A percentile compares a stretch with the other conserved stretches of the same genome.
phyloP scores from a whole-genome alignment of 2,113 vertebrate genomes.

The Rhadina sibilatrix region DNA sequence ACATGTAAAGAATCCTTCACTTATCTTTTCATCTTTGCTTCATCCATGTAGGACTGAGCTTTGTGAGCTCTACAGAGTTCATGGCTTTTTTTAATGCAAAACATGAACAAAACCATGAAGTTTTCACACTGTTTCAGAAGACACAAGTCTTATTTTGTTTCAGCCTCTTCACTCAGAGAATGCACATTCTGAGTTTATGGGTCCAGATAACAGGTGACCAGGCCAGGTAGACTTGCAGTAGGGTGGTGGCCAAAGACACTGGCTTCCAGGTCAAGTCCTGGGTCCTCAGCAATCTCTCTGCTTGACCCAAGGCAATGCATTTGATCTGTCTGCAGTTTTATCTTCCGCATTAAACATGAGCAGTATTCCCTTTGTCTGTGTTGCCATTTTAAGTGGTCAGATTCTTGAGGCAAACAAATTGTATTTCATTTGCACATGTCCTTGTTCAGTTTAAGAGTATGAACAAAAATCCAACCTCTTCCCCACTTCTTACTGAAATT shows the following conservation, averaged over 20 bases:
- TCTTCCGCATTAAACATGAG: not conserved
- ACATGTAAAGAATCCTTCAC: not conserved
- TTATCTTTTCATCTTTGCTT: not conserved
- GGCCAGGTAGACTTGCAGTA: not conserved
- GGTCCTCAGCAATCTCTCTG: not conserved
- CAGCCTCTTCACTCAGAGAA: not conserved
- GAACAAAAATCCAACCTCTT: not conserved
- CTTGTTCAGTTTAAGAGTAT: not conserved
- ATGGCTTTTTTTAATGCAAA: not conserved
- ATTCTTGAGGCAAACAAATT: not conserved
- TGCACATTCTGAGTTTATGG: not conserved
- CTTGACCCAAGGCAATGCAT: not conserved
- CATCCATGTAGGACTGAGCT: not conserved
- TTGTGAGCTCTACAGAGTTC: not conserved
- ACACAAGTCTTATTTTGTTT: not conserved
- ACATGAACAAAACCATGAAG: not conserved
- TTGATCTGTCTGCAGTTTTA: not conserved
- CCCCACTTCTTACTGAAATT: not conserved
- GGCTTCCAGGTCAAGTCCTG: not conserved
- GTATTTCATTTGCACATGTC: not conserved
- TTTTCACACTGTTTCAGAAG: not conserved
- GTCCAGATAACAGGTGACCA: not conserved
- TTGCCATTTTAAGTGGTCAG: not conserved
- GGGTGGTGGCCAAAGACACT: not conserved
- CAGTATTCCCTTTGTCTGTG: not conserved